Base-by-base conservation (phyloP, 2,113 vertebrate species). In the Furnarius figulus region DNA sequence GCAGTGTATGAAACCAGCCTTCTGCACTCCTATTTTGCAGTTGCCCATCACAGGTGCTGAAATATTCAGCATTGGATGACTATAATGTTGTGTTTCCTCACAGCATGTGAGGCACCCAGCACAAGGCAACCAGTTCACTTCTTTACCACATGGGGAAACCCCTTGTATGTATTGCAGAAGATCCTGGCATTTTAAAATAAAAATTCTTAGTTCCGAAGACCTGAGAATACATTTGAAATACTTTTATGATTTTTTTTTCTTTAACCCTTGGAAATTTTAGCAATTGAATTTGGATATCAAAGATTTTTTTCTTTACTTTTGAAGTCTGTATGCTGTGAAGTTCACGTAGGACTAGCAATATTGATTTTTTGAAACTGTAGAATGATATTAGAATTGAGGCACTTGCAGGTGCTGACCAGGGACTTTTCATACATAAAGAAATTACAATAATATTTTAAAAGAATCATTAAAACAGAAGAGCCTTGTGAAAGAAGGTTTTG, bases 341-440 rank as follows among this genome's bases (percentile, higher is more conserved):
- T 70, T 72, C 66, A 70, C n/a, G 31, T 31, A 53, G 47, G 50
- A n/a, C 22, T 66, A 80, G 16, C 18, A 76, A 31, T 62, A 47
- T 37, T 62, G 0, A 27, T 65, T 78, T 68, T 89, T 75, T 3
- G 25, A 63, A 65, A 33, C 20, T 49, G 16, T 55, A 76, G 9
- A 6, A 37, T 78, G 14, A 21, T 83, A 42, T 18, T n/a, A 52
- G 15, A 90, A 46, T 37, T 42, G 68, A 67, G 56, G 67, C 30
- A 50, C 80, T 94, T 90, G 90, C 88, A 95, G 93, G 84, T 91
- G 84, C 84, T 94, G 66, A 74, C 23, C 21, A 87, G 37, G 46
- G 18, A 25, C 10, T 80, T 74, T 49, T 77, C 18, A 58, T 46
- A 17, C 11, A 46, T 49, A 39, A 59, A 62, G 4, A 8, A 33